Conservation (phyloP, 2,797 vertebrate species). For the Rhinichthys osculus region DNA sequence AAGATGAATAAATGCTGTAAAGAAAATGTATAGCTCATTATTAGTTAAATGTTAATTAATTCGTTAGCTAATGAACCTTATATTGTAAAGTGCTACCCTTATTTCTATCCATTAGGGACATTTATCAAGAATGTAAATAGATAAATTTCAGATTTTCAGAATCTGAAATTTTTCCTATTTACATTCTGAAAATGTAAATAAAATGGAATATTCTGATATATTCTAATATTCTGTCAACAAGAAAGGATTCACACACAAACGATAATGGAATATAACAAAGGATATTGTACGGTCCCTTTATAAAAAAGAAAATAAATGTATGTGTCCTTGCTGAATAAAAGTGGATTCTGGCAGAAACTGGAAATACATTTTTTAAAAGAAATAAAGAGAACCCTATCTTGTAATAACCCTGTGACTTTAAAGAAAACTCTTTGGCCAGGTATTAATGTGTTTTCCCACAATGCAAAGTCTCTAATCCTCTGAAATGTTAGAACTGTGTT, state of each 20-base stretch:
- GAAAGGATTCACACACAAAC: not conserved
- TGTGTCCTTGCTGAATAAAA: no score
- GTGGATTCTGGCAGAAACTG: conserved; percentile 47
- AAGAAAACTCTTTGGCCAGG: conserved; percentile 58
- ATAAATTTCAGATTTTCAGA: not conserved
- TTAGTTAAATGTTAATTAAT: not conserved
- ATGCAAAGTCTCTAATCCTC: conserved; percentile 49
- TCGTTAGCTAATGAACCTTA: not conserved
- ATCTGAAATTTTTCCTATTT: no score
- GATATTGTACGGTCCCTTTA: no score
- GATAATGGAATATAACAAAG: no score
- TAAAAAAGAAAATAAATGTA: no score
- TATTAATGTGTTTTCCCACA: conserved; percentile 54
- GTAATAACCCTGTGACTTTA: conserved; percentile 57
- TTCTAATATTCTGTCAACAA: not conserved
- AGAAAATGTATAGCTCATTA: not conserved
- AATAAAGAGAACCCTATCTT: conserved; percentile 55
- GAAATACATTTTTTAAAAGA: conserved; percentile 37
- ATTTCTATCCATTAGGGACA: not conserved
- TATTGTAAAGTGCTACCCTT: not conserved
- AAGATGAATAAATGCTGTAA: not conserved
- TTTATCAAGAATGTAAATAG: not conserved
- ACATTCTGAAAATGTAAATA: not conserved
- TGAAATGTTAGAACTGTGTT: conserved; percentile 1
- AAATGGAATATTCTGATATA: not conserved